These are phyloP conservation scores for Cheilosia scutellata DNA, from an alignment of 2,888 invertebrate genomes.

Conservation along the genomic window DNA sequence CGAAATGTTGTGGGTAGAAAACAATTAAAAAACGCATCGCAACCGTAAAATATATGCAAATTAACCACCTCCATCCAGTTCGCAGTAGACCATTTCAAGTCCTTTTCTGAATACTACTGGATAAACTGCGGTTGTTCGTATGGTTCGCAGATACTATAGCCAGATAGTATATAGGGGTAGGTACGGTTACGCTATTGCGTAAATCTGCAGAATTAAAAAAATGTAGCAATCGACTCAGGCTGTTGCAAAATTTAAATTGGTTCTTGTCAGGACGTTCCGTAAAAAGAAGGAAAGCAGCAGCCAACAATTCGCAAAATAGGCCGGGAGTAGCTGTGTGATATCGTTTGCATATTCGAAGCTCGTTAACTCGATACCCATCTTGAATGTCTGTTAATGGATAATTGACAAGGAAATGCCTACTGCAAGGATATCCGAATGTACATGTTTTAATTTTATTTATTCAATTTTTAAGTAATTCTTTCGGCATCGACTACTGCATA, in stretches of 20 bases:
- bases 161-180: neutral
- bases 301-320: neutral
- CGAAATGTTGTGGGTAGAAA: neutral
- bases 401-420: slow-evolving; percentile 22
- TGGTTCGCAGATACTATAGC: neutral
- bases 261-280: neutral
- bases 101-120: neutral
- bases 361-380: slow-evolving; percentile 4
- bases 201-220: slow-evolving; percentile 3
- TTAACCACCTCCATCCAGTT: slow-evolving; percentile 9
- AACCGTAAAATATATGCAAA: slow-evolving; percentile 39
- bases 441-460: slow-evolving; percentile 1
- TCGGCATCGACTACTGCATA: slow-evolving; percentile 1
- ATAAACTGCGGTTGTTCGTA: neutral
- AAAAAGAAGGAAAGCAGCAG: neutral
- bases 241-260: neutral
- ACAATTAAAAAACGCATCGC: slow-evolving; percentile 23
- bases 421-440: neutral
- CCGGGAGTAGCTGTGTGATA: neutral
- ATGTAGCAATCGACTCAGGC: neutral
- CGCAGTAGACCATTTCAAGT: neutral
- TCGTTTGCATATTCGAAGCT: slow-evolving; percentile 6
- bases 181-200: neutral
- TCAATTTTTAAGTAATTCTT: slow-evolving; percentile 3
- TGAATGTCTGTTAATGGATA: slow-evolving; percentile 2